Base-by-base conservation (phyloP, 2,797 vertebrate genomes). In the Sebastes goodei region DNA sequence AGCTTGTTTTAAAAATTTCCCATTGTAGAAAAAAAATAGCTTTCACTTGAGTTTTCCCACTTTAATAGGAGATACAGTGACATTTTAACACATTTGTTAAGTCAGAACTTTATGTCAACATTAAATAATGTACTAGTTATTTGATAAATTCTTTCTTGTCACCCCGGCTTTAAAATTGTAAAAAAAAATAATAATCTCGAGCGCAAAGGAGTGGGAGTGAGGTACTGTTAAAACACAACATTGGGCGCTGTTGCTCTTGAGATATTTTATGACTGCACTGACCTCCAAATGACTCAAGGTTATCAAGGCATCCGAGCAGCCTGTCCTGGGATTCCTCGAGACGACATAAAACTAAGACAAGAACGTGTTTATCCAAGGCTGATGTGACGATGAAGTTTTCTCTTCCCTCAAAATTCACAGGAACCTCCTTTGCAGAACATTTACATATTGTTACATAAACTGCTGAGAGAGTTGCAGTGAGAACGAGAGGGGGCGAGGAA, bases 221-320 rank as follows among this genome's bases (percentile, higher is more conserved):
- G 65, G 7, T 71, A 3, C 80, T 81, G 27, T 61, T 59, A 61
- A 90, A 86, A 85, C 70, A 84, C 38, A 76, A 77, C 78, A 79
- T 70, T 85, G 59, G 60, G 84, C 32, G 32, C 76, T 74, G 79
- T 86, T 88, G 78, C 86, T 82, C 69, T 81, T 71, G 60, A 76
- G 69, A 82, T 89, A 71, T 81, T 88, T 90, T 75, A 86, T 83
- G 86, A 67, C 74, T 83, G 78, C 84, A 77, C 80, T 93, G 90
- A 92, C 85, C 89, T 84, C 75, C 57, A 65, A 65, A 83, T 82
- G 80, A 87, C 83, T 86, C 33, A 80, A 89, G 86, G 89, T 92
- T 94, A 93, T 93, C 87, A 68, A 81, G 84, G 66, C 87, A 91
- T 93, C 89, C 66, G 87, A 85, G 77, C 83, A 80, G 78, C 69